A percentile compares a stretch with the other conserved stretches of the same genome.
phyloP scores from a whole-genome alignment of 1,140 invertebrate genomes.

The Palaemon carinicauda region DNA sequence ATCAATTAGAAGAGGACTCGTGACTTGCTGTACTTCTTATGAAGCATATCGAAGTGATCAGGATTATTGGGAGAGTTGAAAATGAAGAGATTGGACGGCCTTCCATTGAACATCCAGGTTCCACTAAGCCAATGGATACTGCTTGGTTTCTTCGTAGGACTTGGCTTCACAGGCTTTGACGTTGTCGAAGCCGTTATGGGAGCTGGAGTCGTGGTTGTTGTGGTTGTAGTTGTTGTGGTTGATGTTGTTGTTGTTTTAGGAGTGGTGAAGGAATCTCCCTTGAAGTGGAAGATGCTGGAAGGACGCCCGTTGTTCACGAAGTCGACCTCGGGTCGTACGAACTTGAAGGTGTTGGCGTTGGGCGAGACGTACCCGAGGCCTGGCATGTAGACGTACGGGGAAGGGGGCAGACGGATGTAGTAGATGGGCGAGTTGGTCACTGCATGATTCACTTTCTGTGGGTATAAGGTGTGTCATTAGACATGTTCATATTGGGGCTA shows the following conservation, averaged over 20 bases:
- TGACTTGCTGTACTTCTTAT: conserved; percentile 30
- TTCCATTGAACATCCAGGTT: conserved; percentile 36
- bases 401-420: conserved; percentile 50
- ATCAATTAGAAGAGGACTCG: background rate
- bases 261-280: background rate
- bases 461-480: background rate
- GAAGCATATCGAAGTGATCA: conserved; percentile 17
- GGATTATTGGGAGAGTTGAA: conserved; percentile 33
- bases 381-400: conserved; percentile 45
- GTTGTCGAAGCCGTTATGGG: background rate
- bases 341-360: conserved; percentile 31
- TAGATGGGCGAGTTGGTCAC: conserved; percentile 48
- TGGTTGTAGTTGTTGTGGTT: background rate
- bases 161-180: background rate
- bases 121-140: conserved; percentile 28
- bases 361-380: conserved; percentile 49
- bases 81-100: conserved; percentile 36
- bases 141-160: conserved; percentile 23
- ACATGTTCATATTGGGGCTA: too few species aligned
- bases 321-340: conserved; percentile 19
- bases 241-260: background rate
- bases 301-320: conserved; percentile 46
- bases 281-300: conserved; percentile 34
- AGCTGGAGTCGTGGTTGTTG: background rate
- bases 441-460: background rate